Conservation (phyloP, 2,888 invertebrate genomes). For the Clostera curtula region DNA sequence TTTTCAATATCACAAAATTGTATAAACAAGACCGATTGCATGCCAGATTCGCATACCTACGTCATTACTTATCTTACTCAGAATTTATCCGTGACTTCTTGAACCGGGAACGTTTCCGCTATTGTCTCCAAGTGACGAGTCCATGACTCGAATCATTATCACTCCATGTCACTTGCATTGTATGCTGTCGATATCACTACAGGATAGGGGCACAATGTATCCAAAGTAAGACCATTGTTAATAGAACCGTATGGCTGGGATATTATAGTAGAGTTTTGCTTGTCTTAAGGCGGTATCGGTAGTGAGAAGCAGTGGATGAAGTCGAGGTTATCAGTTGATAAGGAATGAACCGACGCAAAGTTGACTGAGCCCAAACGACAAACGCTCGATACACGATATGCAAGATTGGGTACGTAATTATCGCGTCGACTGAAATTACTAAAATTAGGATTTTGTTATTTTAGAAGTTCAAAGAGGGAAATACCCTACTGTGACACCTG, state of each 20-base stretch:
- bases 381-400: conserved; percentile 25
- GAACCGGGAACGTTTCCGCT: too few species aligned
- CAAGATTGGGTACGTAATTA: conserved; percentile 18
- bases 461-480: too few species aligned
- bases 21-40: too few species aligned
- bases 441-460: too few species aligned
- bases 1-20: too few species aligned
- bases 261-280: conserved; percentile 25
- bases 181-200: conserved; percentile 37
- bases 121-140: too few species aligned
- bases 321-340: conserved; percentile 67
- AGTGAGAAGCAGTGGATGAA: conserved; percentile 51
- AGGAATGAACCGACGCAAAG: conserved; percentile 41
- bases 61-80: too few species aligned
- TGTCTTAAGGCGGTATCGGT: conserved; percentile 19
- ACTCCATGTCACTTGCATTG: conserved; percentile 27
- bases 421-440: too few species aligned
- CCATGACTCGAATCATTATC: too few species aligned
- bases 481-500: too few species aligned
- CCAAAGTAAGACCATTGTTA: conserved; percentile 19
- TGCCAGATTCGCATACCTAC: too few species aligned
- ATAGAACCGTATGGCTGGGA: conserved; percentile 10
- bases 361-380: conserved; percentile 47
- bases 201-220: conserved; percentile 37
- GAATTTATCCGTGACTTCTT: conserved; percentile 12